phyloP scores from a whole-genome alignment of 2,888 invertebrate species.

The Agelastica alni region DNA sequence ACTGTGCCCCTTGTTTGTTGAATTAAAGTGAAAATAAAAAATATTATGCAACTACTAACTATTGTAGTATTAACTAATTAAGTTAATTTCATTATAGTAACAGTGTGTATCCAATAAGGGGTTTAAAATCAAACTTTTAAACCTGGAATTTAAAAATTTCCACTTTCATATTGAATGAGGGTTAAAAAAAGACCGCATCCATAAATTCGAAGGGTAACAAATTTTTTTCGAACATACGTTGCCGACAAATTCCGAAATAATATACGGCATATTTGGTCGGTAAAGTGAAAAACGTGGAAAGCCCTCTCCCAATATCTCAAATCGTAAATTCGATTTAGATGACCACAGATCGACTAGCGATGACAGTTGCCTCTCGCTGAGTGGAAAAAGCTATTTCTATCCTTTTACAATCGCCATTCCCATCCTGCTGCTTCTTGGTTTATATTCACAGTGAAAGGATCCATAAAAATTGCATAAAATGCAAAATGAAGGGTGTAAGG shows the following conservation, averaged over 20 bases:
- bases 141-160: too few relatives aligned
- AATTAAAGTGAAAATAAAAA: too few relatives aligned
- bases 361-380: slow-evolving; percentile 44
- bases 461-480: slow-evolving; percentile 32
- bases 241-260: slow-evolving; percentile 55
- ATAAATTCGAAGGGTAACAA: slow-evolving; percentile 28
- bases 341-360: slow-evolving; percentile 50
- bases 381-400: slow-evolving; percentile 47
- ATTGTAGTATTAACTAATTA: too few relatives aligned
- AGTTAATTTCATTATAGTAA: too few relatives aligned
- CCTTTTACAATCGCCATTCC: slow-evolving; percentile 42
- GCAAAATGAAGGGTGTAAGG: slow-evolving; percentile 15
- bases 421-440: slow-evolving; percentile 27
- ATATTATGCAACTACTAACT: too few relatives aligned
- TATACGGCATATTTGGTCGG: slow-evolving; percentile 49
- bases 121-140: too few relatives aligned
- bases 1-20: too few relatives aligned
- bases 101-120: too few relatives aligned
- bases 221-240: slow-evolving; percentile 47
- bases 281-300: slow-evolving; percentile 33
- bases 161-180: too few relatives aligned
- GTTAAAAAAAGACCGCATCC: background rate
- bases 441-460: slow-evolving; percentile 28
- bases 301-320: slow-evolving; percentile 47
- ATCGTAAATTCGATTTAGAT: slow-evolving; percentile 55